These are phyloP conservation scores for Drosophila antonietae DNA, from an alignment of 2,888 invertebrate species.

Conservation along the genomic window DNA sequence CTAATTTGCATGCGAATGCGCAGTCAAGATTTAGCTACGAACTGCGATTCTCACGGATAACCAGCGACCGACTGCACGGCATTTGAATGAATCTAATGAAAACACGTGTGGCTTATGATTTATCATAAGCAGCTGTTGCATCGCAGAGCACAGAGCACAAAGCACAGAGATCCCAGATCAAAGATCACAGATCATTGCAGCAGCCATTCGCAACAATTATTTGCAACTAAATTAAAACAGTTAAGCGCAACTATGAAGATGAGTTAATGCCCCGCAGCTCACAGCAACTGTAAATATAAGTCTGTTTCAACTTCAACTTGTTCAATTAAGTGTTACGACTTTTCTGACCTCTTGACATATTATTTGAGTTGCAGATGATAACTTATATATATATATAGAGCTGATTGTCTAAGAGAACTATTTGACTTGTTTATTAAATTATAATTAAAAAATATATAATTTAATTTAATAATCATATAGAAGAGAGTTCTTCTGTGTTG, in stretches of 20 bases:
- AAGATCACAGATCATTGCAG: conserved; percentile 38
- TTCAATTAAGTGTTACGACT: conserved; percentile 3
- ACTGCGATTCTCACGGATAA: conserved; percentile 58
- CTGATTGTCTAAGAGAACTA: neutral
- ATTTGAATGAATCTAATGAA: conserved; percentile 28
- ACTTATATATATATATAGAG: neutral
- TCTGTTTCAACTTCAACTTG: neutral
- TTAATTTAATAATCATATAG: neutral
- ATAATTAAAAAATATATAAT: too few relatives aligned
- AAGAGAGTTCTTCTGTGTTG: neutral
- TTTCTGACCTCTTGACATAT: conserved; percentile 1
- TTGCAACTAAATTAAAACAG: conserved; percentile 55
- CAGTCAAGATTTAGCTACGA: conserved; percentile 26
- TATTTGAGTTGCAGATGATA: neutral
- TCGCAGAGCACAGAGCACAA: conserved; percentile 17
- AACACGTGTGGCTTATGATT: conserved; percentile 63
- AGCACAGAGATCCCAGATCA: conserved; percentile 22
- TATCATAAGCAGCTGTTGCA: conserved; percentile 58
- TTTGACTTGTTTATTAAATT: too few relatives aligned
- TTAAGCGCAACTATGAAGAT: conserved; percentile 47
- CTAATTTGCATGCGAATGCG: conserved; percentile 74
- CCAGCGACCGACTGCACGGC: conserved; percentile 24
- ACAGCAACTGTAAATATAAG: conserved; percentile 23
- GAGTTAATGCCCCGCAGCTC: conserved; percentile 24
- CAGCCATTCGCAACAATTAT: conserved; percentile 27